phyloP scores from a whole-genome alignment of 2,797 vertebrate genomes.

The Pseudotriccus pelzelni region DNA sequence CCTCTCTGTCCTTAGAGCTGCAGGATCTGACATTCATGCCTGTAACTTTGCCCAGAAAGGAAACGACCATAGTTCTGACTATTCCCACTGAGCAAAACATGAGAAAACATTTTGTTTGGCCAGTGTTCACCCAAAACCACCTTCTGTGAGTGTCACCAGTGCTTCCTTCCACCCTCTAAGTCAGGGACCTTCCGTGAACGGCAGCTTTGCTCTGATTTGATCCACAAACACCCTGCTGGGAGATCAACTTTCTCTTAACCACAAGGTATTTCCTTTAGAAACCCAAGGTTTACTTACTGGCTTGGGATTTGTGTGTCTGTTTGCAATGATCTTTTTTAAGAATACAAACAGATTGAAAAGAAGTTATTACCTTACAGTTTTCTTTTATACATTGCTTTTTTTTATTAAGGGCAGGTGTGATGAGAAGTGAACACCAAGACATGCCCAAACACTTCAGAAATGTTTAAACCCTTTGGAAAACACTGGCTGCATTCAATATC shows the following conservation, averaged over 20 bases:
- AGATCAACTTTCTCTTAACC: not conserved
- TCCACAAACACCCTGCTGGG: not conserved
- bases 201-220: not conserved
- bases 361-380: not conserved
- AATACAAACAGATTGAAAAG: not conserved
- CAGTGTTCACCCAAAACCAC: not conserved
- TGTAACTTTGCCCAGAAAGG: not conserved
- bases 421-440: not conserved
- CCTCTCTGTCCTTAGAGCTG: not conserved
- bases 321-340: not conserved
- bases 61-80: not conserved
- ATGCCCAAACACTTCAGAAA: not conserved
- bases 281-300: not conserved
- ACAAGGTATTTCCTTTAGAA: not conserved
- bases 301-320: not conserved
- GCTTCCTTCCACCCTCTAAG: not conserved
- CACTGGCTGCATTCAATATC: not conserved
- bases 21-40: not conserved
- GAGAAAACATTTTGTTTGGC: not conserved
- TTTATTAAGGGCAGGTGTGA: not conserved
- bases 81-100: not conserved
- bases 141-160: not conserved
- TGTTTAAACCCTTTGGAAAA: not conserved
- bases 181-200: fast-evolving
- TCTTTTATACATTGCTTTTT: not conserved